Evolutionary conservation across 2,113 vertebrate species (phyloP), one percentile per base, ranked within the genome.

Genomic region (Beaufortia kweichowensis): DNA sequence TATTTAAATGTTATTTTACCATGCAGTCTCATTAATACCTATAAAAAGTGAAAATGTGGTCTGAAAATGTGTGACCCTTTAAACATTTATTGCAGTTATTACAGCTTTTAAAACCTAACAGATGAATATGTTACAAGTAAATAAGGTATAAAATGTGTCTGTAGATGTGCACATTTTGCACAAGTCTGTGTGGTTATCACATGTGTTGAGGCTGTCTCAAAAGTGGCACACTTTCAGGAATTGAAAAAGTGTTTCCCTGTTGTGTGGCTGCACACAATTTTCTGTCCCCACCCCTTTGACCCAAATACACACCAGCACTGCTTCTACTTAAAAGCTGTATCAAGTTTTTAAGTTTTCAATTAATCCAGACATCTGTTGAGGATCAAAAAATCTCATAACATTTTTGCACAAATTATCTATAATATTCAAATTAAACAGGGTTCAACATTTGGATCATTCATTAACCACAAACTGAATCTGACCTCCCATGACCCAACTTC

Each of bases 171-270:
- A 41, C 72, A 33, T 28, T 21, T 19, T 61, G 57, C 24, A 41
- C 4, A n/a, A n/a, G 31, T 39, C 0, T 1, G 0, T 31, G 61
- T 60, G 29, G 74, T 65, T 76, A 41, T 64, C 4, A 19, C 17
- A 41, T 0, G 15, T 56, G 64, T 23, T 48, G 24, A 12, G 15
- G 2, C 8, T 21, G 11, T 31, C 26, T 29, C 24, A 41, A 12
- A 24, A 50, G 64, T 63, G 50, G 64, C 55, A n/a, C 46, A 19
- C 6, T 43, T 68, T 35, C 26, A 76, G 65, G 26, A 69, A 73
- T 23, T 65, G 33, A 67, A 74, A 46, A n/a, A 31, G 55, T 26
- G 21, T 77, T 76, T 24, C 48, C 23, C 26, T 56, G 14, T 6
- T 80, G 63, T 68, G 7, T 21, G 26, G 15, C 28, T 70, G 17